Evolutionary conservation across 2,888 invertebrate species (phyloP).

Genomic region (Acrobasis suavella): DNA sequence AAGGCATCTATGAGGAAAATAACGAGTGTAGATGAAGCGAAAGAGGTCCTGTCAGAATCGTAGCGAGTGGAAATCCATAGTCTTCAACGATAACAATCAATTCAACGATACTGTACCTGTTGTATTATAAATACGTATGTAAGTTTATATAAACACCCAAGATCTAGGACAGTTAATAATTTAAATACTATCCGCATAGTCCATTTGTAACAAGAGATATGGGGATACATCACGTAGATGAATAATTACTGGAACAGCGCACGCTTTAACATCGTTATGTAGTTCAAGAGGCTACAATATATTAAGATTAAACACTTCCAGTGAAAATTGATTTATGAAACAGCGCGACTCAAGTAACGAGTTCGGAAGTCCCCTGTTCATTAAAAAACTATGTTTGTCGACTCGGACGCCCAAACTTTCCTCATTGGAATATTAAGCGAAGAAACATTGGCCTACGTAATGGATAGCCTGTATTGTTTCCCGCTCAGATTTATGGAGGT

Average conservation of each 20-base stretch:
- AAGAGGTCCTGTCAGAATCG: too few species aligned
- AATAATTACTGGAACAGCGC: conserved; percentile 27
- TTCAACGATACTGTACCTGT: too few species aligned
- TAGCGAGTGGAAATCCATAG: too few species aligned
- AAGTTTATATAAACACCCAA: too few species aligned
- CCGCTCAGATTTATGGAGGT: conserved; percentile 79
- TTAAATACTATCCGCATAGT: neutral
- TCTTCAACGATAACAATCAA: too few species aligned
- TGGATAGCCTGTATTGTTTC: conserved; percentile 78
- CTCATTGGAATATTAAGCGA: conserved; percentile 73
- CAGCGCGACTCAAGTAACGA: conserved; percentile 50
- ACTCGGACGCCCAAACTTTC: conserved; percentile 64
- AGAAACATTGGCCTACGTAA: conserved; percentile 72
- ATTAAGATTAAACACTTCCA: conserved; percentile 31
- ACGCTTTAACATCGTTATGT: conserved; percentile 10
- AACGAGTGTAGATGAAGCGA: too few species aligned
- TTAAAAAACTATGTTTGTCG: conserved; percentile 77
- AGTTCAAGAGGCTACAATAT: conserved; percentile 15
- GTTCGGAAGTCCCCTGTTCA: conserved; percentile 62
- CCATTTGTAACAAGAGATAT: conserved; percentile 12
- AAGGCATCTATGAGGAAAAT: too few species aligned
- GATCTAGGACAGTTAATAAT: too few species aligned
- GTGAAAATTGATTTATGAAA: conserved; percentile 56
- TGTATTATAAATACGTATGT: too few species aligned
- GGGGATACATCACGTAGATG: conserved; percentile 15